Base-by-base conservation (phyloP, 2,113 vertebrate species). In the Xenotilapia leptura region DNA sequence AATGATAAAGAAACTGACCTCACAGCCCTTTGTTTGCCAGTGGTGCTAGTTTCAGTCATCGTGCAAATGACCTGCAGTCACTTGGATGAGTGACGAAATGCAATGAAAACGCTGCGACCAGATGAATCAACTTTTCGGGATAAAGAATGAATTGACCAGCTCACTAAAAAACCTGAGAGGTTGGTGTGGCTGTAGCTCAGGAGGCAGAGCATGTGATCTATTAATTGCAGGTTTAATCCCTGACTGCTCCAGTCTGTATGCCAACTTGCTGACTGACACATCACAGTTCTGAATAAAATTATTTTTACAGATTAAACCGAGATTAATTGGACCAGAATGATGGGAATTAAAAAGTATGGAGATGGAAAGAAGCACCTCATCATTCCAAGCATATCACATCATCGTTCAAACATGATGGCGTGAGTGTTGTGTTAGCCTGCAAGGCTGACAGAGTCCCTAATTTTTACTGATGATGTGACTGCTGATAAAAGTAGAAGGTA, bases 321-420 rank as follows among this genome's bases (percentile, higher is more conserved):
- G 33, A 38, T 21, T 65, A 8, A 65, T 38, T 21, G 21, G 33
- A 38, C 19, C 60, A 38, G 60, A 65, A 65, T 21, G 60, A 38
- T 65, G 33, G 33, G 60, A 65, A 65, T 65, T 0, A 15, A 42
- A 42, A 70, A 9, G 5, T 70, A 0, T 0, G 68, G 40, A 28
- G 68, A 45, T 26, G 40, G 68, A 26, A 26, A 1, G 4, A 45
- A 73, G 14, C 14, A 47, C 4, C 21, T 26, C 40, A 45, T 73
- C 8, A 45, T 17, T 42, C 21, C 5, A 73, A 17, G 38, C 13
- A 0, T 2, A 45, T 15, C 5, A 28, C 4, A 73, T 73, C 40
- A 45, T 73, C 8, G 6, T 15, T 73, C 40, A 73, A 73, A 73
- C 21, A 26, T 26, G 68, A 23, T 10, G 40, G 5, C 2, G 2